Conservation (phyloP, 1,140 invertebrate species). For the Meloidogyne exigua region DNA sequence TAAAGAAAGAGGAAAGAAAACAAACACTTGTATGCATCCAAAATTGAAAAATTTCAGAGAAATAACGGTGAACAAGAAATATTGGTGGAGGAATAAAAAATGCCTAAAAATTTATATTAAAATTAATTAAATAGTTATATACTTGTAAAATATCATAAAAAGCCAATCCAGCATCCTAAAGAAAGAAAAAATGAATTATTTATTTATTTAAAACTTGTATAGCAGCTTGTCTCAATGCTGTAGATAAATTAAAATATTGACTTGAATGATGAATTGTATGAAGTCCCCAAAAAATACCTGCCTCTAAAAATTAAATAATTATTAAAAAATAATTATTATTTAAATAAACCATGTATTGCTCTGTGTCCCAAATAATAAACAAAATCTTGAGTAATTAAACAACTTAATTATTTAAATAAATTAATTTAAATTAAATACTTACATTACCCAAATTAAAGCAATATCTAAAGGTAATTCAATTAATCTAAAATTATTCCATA, state of each 20-base stretch:
- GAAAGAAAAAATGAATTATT: neutral
- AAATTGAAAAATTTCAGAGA: slow-evolving; percentile 63
- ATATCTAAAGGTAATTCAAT: slow-evolving; percentile 63
- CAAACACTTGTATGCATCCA: slow-evolving; percentile 63
- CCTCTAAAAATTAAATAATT: slow-evolving; percentile 67
- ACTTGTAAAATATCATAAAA: slow-evolving; percentile 62
- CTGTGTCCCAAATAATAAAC: slow-evolving; percentile 68
- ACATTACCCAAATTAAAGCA: slow-evolving; percentile 63
- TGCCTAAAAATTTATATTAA: slow-evolving; percentile 40
- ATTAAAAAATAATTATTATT: slow-evolving; percentile 4
- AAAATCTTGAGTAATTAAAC: slow-evolving; percentile 56
- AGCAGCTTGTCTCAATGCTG: slow-evolving; percentile 65
- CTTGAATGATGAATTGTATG: slow-evolving; percentile 94
- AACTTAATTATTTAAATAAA: neutral
- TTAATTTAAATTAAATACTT: neutral
- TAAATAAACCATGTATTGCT: slow-evolving; percentile 65
- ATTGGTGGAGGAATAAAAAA: slow-evolving; percentile 63
- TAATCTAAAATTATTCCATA: slow-evolving; percentile 61
- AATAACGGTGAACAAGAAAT: slow-evolving; percentile 63
- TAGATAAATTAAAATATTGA: slow-evolving; percentile 87
- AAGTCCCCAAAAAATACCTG: slow-evolving; percentile 86
- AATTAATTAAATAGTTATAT: neutral
- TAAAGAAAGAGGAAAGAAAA: slow-evolving; percentile 6
- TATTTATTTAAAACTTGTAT: slow-evolving; percentile 44
- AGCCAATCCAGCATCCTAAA: slow-evolving; percentile 61